A percentile compares a stretch with the other conserved stretches of the same genome.
Conservation (phyloP, 2,888 invertebrate species). For the Chalcis sispes region DNA sequence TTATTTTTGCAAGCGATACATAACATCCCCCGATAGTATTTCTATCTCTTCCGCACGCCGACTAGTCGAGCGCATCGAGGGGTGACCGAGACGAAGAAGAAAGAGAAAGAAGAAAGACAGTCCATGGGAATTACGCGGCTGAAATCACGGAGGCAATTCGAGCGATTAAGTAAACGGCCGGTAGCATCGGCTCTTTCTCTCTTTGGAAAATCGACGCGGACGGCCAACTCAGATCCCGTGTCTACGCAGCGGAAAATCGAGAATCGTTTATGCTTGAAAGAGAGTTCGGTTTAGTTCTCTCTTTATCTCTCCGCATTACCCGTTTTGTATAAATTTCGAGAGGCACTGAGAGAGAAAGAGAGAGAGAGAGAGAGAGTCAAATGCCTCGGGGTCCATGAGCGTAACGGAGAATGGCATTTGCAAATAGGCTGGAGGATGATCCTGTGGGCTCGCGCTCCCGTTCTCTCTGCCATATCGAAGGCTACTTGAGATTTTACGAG, state of each 20-base stretch:
- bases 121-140: slow-evolving; percentile 60
- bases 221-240: slow-evolving; percentile 66
- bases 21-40: too few relatives aligned
- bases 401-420: slow-evolving; percentile 71
- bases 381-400: slow-evolving; percentile 73
- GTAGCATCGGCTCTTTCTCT: slow-evolving; percentile 67
- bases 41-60: too few relatives aligned
- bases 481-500: slow-evolving; percentile 46
- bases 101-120: slow-evolving; percentile 56
- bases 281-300: not conserved
- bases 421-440: slow-evolving; percentile 22
- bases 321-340: slow-evolving; percentile 58
- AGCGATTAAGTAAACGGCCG: slow-evolving; percentile 62
- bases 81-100: slow-evolving; percentile 59
- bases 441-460: not conserved
- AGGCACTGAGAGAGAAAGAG: not conserved
- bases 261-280: slow-evolving; percentile 59
- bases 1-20: too few relatives aligned
- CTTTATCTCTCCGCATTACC: slow-evolving; percentile 55
- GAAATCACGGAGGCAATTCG: slow-evolving; percentile 58
- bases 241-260: slow-evolving; percentile 71
- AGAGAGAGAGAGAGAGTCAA: slow-evolving; percentile 60
- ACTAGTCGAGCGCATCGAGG: slow-evolving; percentile 62
- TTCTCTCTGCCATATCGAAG: not conserved
- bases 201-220: slow-evolving; percentile 70